Percentiles rank a stretch among this genome's conserved stretches.
phyloP scores from a whole-genome alignment of 1,140 invertebrate species.

The Olivierus martensii region DNA sequence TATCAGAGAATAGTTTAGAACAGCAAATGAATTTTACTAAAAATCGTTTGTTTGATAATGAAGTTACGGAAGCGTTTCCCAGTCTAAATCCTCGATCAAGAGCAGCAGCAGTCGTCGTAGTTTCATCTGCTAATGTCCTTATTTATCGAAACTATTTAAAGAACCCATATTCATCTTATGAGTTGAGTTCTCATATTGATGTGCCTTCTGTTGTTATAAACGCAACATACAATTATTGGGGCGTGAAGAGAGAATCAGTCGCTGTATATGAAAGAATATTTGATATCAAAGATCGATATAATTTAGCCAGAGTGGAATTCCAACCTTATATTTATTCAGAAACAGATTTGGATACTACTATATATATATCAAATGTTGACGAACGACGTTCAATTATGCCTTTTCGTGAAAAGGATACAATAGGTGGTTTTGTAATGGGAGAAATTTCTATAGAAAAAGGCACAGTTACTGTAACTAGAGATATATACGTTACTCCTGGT shows the following conservation, averaged over 20 bases:
- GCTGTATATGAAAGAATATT: conserved; percentile 59
- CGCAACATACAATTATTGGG: conserved; percentile 88
- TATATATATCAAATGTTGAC: conserved; percentile 22
- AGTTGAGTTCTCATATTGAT: conserved; percentile 86
- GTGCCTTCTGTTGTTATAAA: conserved; percentile 90
- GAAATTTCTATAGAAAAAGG: conserved; percentile 55
- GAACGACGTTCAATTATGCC: conserved; percentile 19
- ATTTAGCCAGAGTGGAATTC: conserved; percentile 72
- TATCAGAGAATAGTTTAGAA: conserved; percentile 66
- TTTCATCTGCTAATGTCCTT: conserved; percentile 70
- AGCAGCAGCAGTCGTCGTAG: conserved; percentile 76
- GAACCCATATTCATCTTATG: conserved; percentile 78
- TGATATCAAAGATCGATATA: conserved; percentile 80
- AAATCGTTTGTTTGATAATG: conserved; percentile 77
- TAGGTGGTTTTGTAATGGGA: conserved; percentile 81
- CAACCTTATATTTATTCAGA: conserved; percentile 57
- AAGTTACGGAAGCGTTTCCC: conserved; percentile 68
- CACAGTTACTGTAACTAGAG: conserved; percentile 65
- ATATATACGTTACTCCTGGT: conserved; percentile 78
- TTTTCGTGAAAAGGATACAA: conserved; percentile 28
- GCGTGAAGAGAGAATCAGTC: conserved; percentile 35
- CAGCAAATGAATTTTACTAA: conserved; percentile 73
- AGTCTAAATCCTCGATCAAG: conserved; percentile 68
- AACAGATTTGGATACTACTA: conserved; percentile 23
- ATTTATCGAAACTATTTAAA: conserved; percentile 84